Conservation (phyloP, 2,888 invertebrate species). For the Ecdyonurus torrentis region DNA sequence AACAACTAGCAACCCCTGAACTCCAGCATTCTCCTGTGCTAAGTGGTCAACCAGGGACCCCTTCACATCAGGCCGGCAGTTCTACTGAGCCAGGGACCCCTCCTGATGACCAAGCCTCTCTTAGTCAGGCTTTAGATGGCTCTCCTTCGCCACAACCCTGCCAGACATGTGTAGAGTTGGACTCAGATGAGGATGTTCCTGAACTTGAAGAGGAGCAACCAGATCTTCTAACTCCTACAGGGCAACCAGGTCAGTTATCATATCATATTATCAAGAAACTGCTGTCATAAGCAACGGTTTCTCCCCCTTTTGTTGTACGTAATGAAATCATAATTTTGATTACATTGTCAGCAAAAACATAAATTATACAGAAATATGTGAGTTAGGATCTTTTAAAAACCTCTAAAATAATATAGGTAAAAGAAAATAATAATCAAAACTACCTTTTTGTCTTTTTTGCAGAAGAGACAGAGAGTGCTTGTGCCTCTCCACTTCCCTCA, state of each 20-base stretch:
- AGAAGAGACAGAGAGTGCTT: background rate
- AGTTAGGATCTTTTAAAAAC: no score
- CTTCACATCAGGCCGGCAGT: background rate
- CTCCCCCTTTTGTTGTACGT: no score
- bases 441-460: no score
- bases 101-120: background rate
- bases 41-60: background rate
- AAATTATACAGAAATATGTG: no score
- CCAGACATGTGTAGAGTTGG: background rate
- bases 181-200: background rate
- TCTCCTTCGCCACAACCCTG: background rate
- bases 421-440: no score
- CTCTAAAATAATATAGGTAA: no score
- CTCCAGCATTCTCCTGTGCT: background rate
- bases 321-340: no score
- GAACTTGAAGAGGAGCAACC: slow-evolving; percentile 9
- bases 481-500: background rate
- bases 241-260: background rate
- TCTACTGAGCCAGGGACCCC: background rate
- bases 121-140: background rate
- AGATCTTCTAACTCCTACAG: background rate
- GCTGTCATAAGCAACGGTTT: no score
- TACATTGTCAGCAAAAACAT: no score
- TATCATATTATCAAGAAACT: no score
- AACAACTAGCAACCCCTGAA: background rate